Evolutionary conservation across 2,797 vertebrate genomes (phyloP), one percentile per base, ranked within the genome.

Genomic region (Diplodus puntazzo): DNA sequence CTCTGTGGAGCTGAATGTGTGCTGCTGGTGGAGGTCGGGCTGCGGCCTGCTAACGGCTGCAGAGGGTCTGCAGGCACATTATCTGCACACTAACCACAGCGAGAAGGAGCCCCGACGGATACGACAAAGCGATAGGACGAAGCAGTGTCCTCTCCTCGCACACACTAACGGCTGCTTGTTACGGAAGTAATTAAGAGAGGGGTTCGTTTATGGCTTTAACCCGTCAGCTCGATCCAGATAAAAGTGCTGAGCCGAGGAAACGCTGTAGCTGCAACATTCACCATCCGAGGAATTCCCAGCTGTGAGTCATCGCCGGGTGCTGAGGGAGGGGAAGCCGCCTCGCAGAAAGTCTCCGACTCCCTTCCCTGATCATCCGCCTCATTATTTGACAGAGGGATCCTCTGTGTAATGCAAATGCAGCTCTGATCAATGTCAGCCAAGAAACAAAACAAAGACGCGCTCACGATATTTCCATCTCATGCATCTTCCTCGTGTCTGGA

Each of bases 211-310:
- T 27, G 50, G 70, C 45, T 79, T 75, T 20, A 73, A 79, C 75
- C 75, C 50, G 77, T 85, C 80, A 80, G 52, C 75, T 85, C 57
- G 1, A 64, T 54, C 27, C 61, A 54, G 43, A 82, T 61, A 67
- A 88, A 88, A 88, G 75, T 79, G 85, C 84, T 87, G 83, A 89
- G 81, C 30, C 58, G 12, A 66, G 71, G 66, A 66, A 66, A 39
- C 13, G 16, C 69, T 45, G 52, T 45, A 77, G 62, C 30, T 3
- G 55, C 25, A 34, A 27, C 52, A 67, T 70, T 67, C 67, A 52
- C 66, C 39, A 48, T 17, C 66, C 23, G 25, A 86, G 86, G 83
- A 80, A 75, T 85, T 69, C 86, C 88, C 81, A 63, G 76, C 84
- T 72, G 67, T 88, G 85, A 90, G 68, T 89, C 89, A 90, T 27